These are phyloP conservation scores for Taphrorychus bicolor DNA, from an alignment of 2,888 invertebrate genomes.

Conservation along the genomic window DNA sequence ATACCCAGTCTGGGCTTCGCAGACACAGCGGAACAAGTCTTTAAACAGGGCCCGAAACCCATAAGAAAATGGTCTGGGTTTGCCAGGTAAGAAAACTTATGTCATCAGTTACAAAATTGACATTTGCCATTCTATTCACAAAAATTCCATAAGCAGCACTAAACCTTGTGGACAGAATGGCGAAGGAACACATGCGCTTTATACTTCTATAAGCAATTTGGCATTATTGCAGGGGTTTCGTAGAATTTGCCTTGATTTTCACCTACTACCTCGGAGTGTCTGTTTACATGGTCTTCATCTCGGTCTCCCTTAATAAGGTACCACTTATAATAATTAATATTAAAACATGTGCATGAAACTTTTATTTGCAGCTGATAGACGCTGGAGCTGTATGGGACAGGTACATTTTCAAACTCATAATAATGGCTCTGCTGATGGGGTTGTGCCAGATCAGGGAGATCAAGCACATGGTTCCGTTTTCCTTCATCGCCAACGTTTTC, in stretches of 20 bases:
- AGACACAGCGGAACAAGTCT: constrained; percentile 83
- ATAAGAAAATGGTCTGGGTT: constrained; percentile 69
- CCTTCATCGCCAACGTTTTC: constrained; percentile 83
- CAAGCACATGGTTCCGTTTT: constrained; percentile 87
- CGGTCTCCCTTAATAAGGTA: constrained; percentile 73
- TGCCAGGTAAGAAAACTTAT: constrained; percentile 66
- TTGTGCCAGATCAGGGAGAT: constrained; percentile 79
- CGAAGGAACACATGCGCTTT: too few species aligned
- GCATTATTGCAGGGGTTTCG: constrained; percentile 65
- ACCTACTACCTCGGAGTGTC: constrained; percentile 76
- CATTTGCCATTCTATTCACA: too few species aligned
- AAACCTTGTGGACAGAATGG: too few species aligned
- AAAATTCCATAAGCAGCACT: too few species aligned
- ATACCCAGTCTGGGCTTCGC: constrained; percentile 81
- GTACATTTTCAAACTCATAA: constrained; percentile 68
- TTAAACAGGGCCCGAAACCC: constrained; percentile 75
- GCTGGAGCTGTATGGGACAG: constrained; percentile 57
- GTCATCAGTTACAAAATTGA: too few species aligned
- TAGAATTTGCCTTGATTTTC: constrained; percentile 71
- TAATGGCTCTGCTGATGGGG: constrained; percentile 73
- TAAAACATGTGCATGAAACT: not conserved
- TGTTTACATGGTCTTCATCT: constrained; percentile 81
- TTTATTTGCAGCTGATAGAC: constrained; percentile 65
- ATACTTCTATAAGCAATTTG: not conserved
- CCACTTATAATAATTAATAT: not conserved